A percentile compares a stretch with the other conserved stretches of the same genome.
phyloP scores from a whole-genome alignment of 2,888 invertebrate genomes.

The Crematogaster levior region DNA sequence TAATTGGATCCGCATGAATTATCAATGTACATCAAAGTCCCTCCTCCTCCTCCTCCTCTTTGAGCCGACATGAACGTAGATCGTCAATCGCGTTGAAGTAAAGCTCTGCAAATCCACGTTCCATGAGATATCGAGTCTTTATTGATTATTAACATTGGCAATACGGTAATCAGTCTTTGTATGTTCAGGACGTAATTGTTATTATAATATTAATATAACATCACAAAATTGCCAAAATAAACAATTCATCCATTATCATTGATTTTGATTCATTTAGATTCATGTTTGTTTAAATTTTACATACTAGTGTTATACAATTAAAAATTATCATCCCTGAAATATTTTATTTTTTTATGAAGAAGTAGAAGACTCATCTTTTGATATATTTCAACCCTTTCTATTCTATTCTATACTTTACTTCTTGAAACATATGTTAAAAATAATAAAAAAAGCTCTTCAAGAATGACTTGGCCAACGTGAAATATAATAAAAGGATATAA shows the following conservation, averaged over 20 bases:
- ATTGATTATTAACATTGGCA: constrained; percentile 18
- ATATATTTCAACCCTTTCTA: background rate
- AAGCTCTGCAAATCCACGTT: constrained; percentile 28
- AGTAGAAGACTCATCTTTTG: background rate
- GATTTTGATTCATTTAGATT: background rate
- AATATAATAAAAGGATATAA: no score
- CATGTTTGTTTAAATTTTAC: background rate
- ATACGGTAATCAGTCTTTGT: constrained; percentile 6
- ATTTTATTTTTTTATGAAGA: background rate
- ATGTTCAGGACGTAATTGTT: background rate
- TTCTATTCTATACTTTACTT: background rate
- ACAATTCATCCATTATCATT: background rate
- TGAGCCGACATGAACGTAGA: background rate
- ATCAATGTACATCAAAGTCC: constrained; percentile 68
- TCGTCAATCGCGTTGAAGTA: constrained; percentile 15
- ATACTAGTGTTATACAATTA: background rate
- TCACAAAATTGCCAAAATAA: background rate
- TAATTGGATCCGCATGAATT: constrained; percentile 81
- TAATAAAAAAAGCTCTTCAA: background rate
- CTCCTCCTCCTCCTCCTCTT: constrained; percentile 6
- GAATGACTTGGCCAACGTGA: background rate
- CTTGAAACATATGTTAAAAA: background rate
- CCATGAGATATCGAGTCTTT: background rate
- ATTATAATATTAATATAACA: background rate
- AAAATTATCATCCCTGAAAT: background rate